A percentile compares a stretch with the other conserved stretches of the same genome.
These are phyloP conservation scores for Lucinisca nassula DNA, from an alignment of 2,888 invertebrate genomes.

Conservation along the genomic window DNA sequence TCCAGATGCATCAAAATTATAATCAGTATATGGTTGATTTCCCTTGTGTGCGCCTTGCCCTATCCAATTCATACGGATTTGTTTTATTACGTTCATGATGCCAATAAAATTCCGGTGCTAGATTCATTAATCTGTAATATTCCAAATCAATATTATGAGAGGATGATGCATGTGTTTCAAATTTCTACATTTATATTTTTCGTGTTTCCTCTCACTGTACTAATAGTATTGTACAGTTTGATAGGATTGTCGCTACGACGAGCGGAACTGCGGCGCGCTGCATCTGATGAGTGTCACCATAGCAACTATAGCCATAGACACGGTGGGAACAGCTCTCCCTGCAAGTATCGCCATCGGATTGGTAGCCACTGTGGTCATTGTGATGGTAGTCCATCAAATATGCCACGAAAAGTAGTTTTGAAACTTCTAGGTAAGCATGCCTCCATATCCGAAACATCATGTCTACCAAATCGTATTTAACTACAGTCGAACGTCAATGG, in stretches of 20 bases:
- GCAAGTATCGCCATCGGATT: background rate
- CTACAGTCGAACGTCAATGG: too few species aligned
- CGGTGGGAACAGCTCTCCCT: background rate
- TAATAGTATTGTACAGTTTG: slow-evolving; percentile 92
- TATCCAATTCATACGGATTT: slow-evolving; percentile 85
- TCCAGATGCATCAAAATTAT: slow-evolving; percentile 94
- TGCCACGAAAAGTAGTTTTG: slow-evolving; percentile 51
- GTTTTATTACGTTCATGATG: slow-evolving; percentile 77
- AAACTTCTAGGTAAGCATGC: slow-evolving; percentile 58
- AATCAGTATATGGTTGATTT: slow-evolving; percentile 94
- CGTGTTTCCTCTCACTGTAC: slow-evolving; percentile 92
- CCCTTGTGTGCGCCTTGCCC: slow-evolving; percentile 91
- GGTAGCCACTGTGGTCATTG: slow-evolving; percentile 22
- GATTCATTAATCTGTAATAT: slow-evolving; percentile 84
- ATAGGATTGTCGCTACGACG: slow-evolving; percentile 82
- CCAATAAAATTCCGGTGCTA: slow-evolving; percentile 61
- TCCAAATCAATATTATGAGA: slow-evolving; percentile 72
- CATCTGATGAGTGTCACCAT: slow-evolving; percentile 54
- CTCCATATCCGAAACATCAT: too few species aligned
- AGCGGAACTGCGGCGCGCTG: slow-evolving; percentile 69
- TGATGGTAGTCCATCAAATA: slow-evolving; percentile 39
- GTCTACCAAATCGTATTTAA: too few species aligned
- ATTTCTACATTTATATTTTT: slow-evolving; percentile 95
- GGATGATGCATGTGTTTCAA: slow-evolving; percentile 90
- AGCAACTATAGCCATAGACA: slow-evolving; percentile 18